phyloP scores from a whole-genome alignment of 2,113 vertebrate species.

The Montifringilla adamsi region DNA sequence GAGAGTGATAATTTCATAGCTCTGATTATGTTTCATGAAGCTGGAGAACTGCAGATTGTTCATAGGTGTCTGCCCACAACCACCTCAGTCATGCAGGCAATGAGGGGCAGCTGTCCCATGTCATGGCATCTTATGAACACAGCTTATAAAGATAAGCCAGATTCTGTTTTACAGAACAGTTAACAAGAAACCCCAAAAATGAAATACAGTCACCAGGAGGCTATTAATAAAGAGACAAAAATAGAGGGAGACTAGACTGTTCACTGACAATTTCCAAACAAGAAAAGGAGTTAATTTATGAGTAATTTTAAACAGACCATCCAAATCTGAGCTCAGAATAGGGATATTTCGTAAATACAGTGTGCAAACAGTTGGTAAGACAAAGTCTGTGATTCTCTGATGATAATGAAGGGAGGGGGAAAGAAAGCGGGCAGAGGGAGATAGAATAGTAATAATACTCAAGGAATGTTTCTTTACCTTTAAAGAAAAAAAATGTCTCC shows the following conservation, averaged over 20 bases:
- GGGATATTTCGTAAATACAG: background rate
- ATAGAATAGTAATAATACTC: background rate
- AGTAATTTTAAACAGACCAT: background rate
- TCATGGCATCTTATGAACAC: background rate
- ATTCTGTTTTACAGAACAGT: background rate
- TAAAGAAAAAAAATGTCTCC: background rate
- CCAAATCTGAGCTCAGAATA: background rate
- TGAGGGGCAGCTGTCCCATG: background rate
- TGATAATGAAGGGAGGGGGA: background rate
- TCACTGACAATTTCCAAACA: background rate
- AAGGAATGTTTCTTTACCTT: background rate
- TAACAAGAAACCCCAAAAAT: background rate
- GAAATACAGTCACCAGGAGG: background rate
- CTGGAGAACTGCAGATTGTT: background rate
- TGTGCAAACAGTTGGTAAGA: background rate
- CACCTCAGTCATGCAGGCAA: background rate
- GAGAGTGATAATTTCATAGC: background rate
- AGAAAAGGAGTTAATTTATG: background rate
- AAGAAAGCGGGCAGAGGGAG: background rate
- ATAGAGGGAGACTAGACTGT: background rate
- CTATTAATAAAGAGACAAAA: slow-evolving; percentile 15
- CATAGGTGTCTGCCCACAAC: background rate
- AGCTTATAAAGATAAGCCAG: background rate
- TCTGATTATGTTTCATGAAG: background rate
- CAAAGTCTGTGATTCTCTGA: background rate